Evolutionary conservation across 2,888 invertebrate genomes (phyloP).

Genomic region (Drosophila borealis): DNA sequence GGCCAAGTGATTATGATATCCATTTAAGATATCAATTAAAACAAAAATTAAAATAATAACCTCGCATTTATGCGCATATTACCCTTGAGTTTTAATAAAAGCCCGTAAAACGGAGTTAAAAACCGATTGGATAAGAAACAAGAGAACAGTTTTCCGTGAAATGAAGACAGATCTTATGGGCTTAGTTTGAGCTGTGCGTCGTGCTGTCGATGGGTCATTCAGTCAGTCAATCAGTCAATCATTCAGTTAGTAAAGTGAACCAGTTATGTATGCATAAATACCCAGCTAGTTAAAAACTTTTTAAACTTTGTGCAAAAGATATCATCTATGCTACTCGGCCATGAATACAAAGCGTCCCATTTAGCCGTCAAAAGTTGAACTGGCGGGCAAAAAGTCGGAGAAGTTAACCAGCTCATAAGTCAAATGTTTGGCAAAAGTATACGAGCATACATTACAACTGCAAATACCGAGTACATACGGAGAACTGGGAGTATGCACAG

Average conservation of each 20-base stretch:
- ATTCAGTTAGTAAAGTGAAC: not conserved
- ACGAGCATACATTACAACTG: constrained; percentile 51
- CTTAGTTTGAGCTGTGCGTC: no score
- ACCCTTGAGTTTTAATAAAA: no score
- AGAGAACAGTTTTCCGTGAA: no score
- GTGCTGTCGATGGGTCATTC: not conserved
- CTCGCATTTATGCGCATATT: no score
- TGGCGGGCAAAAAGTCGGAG: constrained; percentile 45
- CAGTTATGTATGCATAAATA: no score
- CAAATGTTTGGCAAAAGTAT: constrained; percentile 70
- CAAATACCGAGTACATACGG: constrained; percentile 47
- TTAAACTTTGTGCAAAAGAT: constrained; percentile 17
- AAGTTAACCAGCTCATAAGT: constrained; percentile 68
- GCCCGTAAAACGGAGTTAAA: no score
- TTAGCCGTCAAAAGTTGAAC: constrained; percentile 49
- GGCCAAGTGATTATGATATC: no score
- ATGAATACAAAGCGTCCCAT: constrained; percentile 18
- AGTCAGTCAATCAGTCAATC: not conserved
- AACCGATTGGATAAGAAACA: no score
- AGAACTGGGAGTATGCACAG: constrained; percentile 1
- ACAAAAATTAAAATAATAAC: no score
- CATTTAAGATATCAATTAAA: no score
- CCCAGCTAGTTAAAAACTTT: not conserved
- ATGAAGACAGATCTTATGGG: no score
- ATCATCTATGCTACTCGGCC: not conserved